Evolutionary conservation across 2,888 invertebrate genomes (phyloP).

Genomic region (Cantharis lateralis): DNA sequence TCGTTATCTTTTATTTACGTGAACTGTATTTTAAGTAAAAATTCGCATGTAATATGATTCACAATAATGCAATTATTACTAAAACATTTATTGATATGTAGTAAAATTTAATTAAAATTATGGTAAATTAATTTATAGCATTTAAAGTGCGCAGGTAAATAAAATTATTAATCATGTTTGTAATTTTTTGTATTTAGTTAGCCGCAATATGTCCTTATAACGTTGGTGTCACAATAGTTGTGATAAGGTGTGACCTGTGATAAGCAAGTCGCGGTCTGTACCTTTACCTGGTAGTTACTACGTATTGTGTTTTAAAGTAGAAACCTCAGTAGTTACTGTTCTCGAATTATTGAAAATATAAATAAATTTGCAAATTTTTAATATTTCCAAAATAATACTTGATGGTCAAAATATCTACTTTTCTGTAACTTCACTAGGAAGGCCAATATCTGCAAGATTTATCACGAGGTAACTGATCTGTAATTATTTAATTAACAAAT

Average conservation of each 20-base stretch:
- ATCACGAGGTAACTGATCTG: not conserved
- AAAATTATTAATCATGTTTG: constrained; percentile 17
- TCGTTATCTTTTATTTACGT: not conserved
- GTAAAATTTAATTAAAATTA: not conserved
- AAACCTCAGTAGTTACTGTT: constrained; percentile 6
- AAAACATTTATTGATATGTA: not conserved
- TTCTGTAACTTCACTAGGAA: not conserved
- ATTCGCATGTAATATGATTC: not conserved
- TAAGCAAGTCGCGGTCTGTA: constrained; percentile 24
- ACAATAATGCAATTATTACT: not conserved
- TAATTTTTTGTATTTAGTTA: constrained; percentile 16
- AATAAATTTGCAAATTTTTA: not conserved
- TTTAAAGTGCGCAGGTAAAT: constrained; percentile 22
- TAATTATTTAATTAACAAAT: not conserved
- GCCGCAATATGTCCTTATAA: constrained; percentile 21
- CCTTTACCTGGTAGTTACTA: constrained; percentile 30
- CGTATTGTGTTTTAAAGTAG: constrained; percentile 23
- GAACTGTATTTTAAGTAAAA: not conserved
- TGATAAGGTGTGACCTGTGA: constrained; percentile 34
- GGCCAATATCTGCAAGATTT: not conserved
- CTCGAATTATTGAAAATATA: not conserved
- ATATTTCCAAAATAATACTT: not conserved
- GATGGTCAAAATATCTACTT: not conserved
- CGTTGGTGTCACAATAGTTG: constrained; percentile 30
- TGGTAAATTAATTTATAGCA: not conserved